phyloP scores from a whole-genome alignment of 2,113 vertebrate genomes.

The Tor tambroides region DNA sequence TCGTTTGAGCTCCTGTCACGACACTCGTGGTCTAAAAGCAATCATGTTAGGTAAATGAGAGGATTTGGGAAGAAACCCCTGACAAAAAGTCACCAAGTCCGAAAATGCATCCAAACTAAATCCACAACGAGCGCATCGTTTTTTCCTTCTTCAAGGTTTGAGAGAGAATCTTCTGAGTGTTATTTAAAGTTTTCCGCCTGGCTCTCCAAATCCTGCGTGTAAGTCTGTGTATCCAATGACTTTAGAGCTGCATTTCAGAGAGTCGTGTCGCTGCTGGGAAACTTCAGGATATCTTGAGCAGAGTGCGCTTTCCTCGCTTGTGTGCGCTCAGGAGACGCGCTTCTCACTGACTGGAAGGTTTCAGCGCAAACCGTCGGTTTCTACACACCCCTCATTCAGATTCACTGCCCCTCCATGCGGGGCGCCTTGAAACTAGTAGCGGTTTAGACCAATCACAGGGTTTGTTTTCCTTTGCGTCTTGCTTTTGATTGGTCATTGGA shows the following conservation, averaged over 20 bases:
- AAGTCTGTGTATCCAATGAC: background rate
- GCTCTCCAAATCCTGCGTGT: background rate
- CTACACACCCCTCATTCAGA: conserved; percentile 75
- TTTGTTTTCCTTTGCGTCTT: conserved; percentile 76
- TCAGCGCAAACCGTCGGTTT: conserved; percentile 69
- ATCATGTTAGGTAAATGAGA: conserved; percentile 38
- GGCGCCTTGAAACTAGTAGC: conserved; percentile 73
- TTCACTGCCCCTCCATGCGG: conserved; percentile 51
- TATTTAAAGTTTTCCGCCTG: background rate
- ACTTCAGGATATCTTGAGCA: background rate
- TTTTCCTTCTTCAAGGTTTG: background rate
- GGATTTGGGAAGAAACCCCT: background rate
- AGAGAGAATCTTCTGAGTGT: background rate
- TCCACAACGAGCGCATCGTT: conserved; percentile 19
- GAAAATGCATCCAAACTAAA: conserved; percentile 20
- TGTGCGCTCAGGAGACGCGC: conserved; percentile 2
- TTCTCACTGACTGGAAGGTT: conserved; percentile 47
- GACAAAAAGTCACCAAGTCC: background rate
- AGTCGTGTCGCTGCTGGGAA: background rate
- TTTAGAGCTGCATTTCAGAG: background rate
- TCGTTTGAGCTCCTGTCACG: background rate
- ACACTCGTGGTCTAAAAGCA: conserved; percentile 13
- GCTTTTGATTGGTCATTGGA: conserved; percentile 64
- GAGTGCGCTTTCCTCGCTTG: conserved; percentile 48
- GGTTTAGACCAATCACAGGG: conserved; percentile 71